phyloP scores from a whole-genome alignment of 2,888 invertebrate species.

The Acleris laterana region DNA sequence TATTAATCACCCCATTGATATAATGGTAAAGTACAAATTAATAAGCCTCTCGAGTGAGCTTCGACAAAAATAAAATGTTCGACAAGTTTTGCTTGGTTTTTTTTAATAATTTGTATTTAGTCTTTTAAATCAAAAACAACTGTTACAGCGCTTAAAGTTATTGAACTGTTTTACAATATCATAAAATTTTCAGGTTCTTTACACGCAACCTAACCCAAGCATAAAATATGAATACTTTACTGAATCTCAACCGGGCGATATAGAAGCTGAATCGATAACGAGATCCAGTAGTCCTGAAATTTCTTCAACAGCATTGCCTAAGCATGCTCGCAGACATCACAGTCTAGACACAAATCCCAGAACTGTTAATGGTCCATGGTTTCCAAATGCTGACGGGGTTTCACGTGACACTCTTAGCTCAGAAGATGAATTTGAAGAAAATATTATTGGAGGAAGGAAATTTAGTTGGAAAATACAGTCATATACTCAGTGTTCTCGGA shows the following conservation, averaged over 20 bases:
- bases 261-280: constrained; percentile 60
- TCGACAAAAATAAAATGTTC: no score
- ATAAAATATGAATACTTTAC: constrained; percentile 95
- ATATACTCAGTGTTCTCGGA: constrained; percentile 90
- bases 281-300: constrained; percentile 54
- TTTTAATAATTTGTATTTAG: no score
- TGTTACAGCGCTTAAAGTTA: no score
- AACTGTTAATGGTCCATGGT: constrained; percentile 45
- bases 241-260: constrained; percentile 83
- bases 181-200: constrained; percentile 87
- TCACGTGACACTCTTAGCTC: constrained; percentile 49
- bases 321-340: constrained; percentile 72
- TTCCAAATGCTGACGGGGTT: constrained; percentile 52
- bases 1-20: constrained; percentile 90
- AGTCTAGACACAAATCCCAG: constrained; percentile 58
- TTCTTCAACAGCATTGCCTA: constrained; percentile 52
- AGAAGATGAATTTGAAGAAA: constrained; percentile 63
- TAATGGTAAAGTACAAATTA: constrained; percentile 86
- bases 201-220: constrained; percentile 93
- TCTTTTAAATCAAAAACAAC: no score
- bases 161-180: no score
- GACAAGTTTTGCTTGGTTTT: no score
- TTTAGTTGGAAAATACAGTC: constrained; percentile 92
- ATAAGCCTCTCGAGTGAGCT: no score
- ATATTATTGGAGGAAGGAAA: constrained; percentile 73